These are phyloP conservation scores for Pteruthius melanotis DNA, from an alignment of 2,113 vertebrate genomes.

Conservation along the genomic window DNA sequence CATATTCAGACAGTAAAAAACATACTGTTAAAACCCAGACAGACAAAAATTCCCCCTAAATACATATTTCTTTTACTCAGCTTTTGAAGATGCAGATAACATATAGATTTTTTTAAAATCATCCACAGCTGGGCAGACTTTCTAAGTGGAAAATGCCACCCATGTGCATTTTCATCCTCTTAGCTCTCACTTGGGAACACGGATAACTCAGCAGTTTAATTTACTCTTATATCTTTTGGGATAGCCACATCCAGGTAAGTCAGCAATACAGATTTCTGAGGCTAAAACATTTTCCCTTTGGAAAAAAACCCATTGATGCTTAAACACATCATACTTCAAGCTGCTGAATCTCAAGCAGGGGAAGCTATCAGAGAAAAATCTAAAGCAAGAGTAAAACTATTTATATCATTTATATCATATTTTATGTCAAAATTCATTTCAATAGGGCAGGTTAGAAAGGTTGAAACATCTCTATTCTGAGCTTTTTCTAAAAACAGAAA, in stretches of 20 bases:
- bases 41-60: neutral
- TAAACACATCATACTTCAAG: neutral
- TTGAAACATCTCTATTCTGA: neutral
- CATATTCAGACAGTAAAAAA: constrained; percentile 3
- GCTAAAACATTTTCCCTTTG: neutral
- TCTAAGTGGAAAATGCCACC: neutral
- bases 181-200: neutral
- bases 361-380: neutral
- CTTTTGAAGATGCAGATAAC: neutral
- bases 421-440: neutral
- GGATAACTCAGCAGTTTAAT: neutral
- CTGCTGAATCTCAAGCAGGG: neutral
- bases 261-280: neutral
- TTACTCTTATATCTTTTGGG: neutral
- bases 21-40: neutral
- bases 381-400: neutral
- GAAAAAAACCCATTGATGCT: neutral
- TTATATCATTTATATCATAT: neutral
- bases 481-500: neutral
- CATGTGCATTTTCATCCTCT: neutral
- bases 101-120: neutral
- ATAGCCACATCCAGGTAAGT: neutral
- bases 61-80: neutral
- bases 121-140: neutral
- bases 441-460: neutral